Conservation (phyloP, 2,797 vertebrate species). For the Acanthopagrus latus region DNA sequence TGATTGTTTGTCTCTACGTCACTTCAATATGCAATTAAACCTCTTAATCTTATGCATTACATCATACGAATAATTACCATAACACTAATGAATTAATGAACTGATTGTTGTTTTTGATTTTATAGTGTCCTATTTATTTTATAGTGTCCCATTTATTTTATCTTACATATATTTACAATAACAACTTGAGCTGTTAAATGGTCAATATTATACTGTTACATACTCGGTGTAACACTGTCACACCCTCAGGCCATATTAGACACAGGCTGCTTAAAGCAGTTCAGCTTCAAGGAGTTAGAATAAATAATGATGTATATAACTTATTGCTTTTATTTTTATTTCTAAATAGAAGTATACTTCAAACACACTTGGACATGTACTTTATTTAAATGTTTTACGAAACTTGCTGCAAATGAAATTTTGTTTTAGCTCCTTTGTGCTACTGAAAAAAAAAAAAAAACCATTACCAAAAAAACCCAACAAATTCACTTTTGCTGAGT, state of each 20-base stretch:
- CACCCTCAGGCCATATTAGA: too few species aligned
- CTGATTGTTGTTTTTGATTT: too few species aligned
- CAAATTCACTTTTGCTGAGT: too few species aligned
- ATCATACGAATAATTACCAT: neutral
- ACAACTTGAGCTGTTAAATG: neutral
- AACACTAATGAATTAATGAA: neutral
- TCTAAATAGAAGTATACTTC: neutral
- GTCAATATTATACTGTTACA: neutral
- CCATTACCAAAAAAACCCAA: too few species aligned
- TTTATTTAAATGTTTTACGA: too few species aligned
- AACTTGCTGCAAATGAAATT: too few species aligned
- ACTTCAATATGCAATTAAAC: neutral
- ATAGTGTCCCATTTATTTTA: neutral
- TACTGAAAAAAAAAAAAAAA: too few species aligned
- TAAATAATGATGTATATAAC: too few species aligned
- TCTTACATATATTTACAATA: neutral
- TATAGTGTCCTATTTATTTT: too few species aligned
- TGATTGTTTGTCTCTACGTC: neutral
- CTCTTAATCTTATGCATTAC: neutral
- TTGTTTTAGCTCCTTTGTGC: too few species aligned
- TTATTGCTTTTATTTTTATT: too few species aligned
- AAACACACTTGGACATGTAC: neutral
- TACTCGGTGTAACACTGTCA: neutral
- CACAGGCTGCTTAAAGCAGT: neutral
- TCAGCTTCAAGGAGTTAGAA: too few species aligned